Base-by-base conservation (phyloP, 2,888 invertebrate species). In the Eristalis tenax region DNA sequence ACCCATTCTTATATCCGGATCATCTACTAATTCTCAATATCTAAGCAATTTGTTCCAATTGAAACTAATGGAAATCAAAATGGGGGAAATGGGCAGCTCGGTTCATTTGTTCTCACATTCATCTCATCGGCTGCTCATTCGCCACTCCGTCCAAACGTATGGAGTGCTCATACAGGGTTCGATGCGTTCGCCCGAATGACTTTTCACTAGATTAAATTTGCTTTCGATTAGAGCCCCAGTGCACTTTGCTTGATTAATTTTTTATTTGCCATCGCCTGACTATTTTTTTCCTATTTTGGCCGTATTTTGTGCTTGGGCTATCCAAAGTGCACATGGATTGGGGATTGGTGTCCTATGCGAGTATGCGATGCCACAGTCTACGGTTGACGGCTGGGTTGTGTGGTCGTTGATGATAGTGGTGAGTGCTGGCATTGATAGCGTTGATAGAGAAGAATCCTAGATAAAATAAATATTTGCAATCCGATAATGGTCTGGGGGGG, bases 161-260 rank as follows among this genome's bases (percentile, higher is more conserved):
- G 66, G 56, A 35, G 50, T 50, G 8, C 50, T 18, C 50, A 11
- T 43, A 68, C 23, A 63, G 35, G 69, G 64, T 70, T 81, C 65
- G 68, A 79, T 87, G 87, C 73, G 75, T 83, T 76, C 83, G 79
- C 56, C 73, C 68, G 68, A 73, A 83, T 87, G 87, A 87, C 87
- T 87, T 87, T 87, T 87, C 87, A 87, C 76, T 83, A 87, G 87
- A 87, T 87, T 87, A 87, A 87, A 87, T 87, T 87, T 87, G 87
- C 71, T 87, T 83, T 83, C 80, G 87, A 83, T 87, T 87, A 87
- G 87, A 87, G 73, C 83, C 18, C 79, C 73, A 69, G 80, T 87
- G 87, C 87, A 87, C 87, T 87, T 83, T 87, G 83, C 83, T 83
- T 87, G 87, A 87, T 87, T 87, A 87, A 80, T 87, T 87, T 87